phyloP scores from a whole-genome alignment of 2,888 invertebrate species.

The Drosophila sordidapex region DNA sequence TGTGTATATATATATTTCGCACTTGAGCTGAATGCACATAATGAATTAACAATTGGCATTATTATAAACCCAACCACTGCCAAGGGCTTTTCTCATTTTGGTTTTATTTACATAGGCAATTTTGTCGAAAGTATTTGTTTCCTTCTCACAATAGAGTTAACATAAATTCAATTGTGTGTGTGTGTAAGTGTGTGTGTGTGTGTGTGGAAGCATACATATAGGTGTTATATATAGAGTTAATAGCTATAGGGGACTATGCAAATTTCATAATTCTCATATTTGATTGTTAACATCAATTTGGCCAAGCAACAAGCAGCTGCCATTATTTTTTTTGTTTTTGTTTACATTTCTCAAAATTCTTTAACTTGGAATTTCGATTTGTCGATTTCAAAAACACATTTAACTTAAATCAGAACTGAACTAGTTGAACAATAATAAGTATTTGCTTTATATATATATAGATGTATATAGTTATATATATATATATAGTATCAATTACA shows the following conservation, averaged over 20 bases:
- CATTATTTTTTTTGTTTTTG: conserved; percentile 19
- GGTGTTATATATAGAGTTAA: conserved; percentile 46
- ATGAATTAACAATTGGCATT: conserved; percentile 13
- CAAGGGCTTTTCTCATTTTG: conserved; percentile 38
- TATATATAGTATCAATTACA: conserved; percentile 19
- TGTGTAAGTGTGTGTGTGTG: conserved; percentile 31
- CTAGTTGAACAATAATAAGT: conserved; percentile 52
- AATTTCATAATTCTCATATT: conserved; percentile 26
- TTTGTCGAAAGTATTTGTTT: conserved; percentile 47
- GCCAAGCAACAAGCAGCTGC: conserved; percentile 26
- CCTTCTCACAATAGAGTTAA: conserved; percentile 59
- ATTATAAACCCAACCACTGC: conserved; percentile 65
- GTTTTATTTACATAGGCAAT: conserved; percentile 71
- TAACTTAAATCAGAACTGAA: conserved; percentile 56
- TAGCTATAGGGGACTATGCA: conserved; percentile 50
- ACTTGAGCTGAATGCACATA: not conserved
- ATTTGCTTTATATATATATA: conserved; percentile 20
- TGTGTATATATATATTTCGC: not conserved
- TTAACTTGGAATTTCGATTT: conserved; percentile 60
- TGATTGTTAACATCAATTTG: conserved; percentile 53
- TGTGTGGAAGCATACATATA: conserved; percentile 64
- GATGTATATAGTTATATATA: not conserved
- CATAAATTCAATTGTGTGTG: conserved; percentile 48
- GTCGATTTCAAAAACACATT: conserved; percentile 36
- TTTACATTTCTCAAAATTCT: conserved; percentile 26